These are phyloP conservation scores for Labeo catla DNA, from an alignment of 2,113 vertebrate species.

Conservation along the genomic window DNA sequence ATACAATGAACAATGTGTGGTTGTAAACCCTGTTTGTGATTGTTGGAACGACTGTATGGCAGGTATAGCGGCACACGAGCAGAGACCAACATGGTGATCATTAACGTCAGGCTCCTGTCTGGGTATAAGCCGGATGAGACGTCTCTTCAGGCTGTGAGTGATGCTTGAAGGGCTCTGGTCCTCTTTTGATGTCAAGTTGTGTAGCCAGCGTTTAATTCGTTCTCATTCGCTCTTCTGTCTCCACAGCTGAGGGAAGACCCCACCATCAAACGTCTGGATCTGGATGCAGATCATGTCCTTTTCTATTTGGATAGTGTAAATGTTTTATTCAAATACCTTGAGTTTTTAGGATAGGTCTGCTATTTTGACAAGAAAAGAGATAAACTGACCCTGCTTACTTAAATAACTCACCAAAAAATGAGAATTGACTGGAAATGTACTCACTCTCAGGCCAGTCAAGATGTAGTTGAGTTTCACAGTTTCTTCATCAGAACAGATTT, in stretches of 20 bases:
- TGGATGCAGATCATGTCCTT: conserved; percentile 67
- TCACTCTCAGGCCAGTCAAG: too few species aligned
- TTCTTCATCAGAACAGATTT: too few species aligned
- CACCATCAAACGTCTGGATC: conserved; percentile 73
- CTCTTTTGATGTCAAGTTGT: conserved; percentile 12
- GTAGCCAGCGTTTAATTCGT: not conserved
- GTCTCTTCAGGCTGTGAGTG: conserved; percentile 70
- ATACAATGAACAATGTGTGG: not conserved
- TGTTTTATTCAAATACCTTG: not conserved
- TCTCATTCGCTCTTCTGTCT: not conserved
- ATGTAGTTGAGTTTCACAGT: too few species aligned
- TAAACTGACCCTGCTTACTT: too few species aligned
- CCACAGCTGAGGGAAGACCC: conserved; percentile 61
- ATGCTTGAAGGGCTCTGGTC: conserved; percentile 20
- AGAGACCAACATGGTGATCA: conserved; percentile 82
- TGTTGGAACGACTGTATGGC: conserved; percentile 2
- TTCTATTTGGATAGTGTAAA: conserved; percentile 77
- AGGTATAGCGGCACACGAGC: conserved; percentile 73
- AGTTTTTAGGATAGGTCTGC: not conserved
- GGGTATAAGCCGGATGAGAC: conserved; percentile 72
- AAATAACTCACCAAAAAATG: too few species aligned
- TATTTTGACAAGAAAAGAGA: too few species aligned
- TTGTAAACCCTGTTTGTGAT: conserved; percentile 10
- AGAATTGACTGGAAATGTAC: too few species aligned
- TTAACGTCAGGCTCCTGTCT: conserved; percentile 80